Percentiles rank a stretch among this genome's conserved stretches.
Evolutionary conservation across 2,888 invertebrate species (phyloP).

Genomic region (Marronus borbonicus): DNA sequence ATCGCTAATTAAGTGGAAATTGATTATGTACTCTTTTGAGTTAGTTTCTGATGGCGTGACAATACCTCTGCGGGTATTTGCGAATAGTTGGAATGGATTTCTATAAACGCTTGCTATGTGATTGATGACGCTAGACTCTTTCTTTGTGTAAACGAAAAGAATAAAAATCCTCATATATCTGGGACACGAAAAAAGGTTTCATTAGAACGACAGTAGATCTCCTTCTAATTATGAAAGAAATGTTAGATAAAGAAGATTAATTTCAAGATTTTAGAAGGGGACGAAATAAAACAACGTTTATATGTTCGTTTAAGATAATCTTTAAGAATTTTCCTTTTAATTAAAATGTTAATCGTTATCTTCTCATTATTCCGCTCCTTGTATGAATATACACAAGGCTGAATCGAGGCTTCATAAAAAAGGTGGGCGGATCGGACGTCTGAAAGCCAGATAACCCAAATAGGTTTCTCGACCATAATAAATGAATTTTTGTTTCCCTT

Average conservation of each 20-base stretch:
- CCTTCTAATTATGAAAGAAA: no score
- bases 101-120: constrained; percentile 3
- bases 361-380: not conserved
- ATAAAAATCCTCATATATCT: not conserved
- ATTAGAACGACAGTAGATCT: not conserved
- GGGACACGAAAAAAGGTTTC: not conserved
- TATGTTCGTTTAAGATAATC: no score
- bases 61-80: not conserved
- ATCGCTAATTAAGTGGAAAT: constrained; percentile 10
- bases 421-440: not conserved
- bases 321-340: not conserved
- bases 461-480: constrained; percentile 24
- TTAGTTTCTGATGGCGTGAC: no score
- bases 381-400: not conserved
- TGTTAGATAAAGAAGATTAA: no score
- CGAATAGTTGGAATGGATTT: not conserved
- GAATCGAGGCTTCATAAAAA: not conserved
- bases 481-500: constrained; percentile 30
- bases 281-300: no score
- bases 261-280: no score
- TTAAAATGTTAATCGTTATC: not conserved
- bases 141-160: not conserved
- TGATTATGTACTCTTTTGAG: constrained; percentile 15
- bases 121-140: constrained; percentile 6
- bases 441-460: constrained; percentile 12